Evolutionary conservation across 2,888 invertebrate species (phyloP).

Genomic region (Drosophila anomalata): DNA sequence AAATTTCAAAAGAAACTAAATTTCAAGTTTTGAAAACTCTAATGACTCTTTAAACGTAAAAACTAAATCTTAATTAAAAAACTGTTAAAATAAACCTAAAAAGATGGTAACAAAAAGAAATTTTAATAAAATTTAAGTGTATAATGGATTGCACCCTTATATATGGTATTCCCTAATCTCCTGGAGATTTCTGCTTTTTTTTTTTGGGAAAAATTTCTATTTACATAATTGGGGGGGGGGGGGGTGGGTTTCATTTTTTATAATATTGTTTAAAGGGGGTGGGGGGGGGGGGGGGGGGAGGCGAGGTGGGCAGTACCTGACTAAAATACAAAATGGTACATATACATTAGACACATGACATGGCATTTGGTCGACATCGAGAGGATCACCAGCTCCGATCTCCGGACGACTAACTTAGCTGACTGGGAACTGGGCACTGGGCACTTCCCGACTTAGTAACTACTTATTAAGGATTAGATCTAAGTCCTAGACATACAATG

Average conservation of each 20-base stretch:
- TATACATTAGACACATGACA: slow-evolving; percentile 19
- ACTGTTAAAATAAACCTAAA: neutral
- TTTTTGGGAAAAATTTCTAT: neutral
- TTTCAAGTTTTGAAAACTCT: neutral
- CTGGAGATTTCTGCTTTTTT: neutral
- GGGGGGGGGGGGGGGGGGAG: neutral
- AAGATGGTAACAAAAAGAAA: neutral
- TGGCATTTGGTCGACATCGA: slow-evolving; percentile 28
- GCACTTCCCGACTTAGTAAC: neutral
- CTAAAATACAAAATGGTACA: slow-evolving; percentile 26
- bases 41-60: neutral
- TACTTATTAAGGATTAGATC: slow-evolving; percentile 6
- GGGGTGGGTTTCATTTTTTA: slow-evolving; percentile 6
- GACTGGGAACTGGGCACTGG: slow-evolving; percentile 7
- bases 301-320: neutral
- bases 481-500: slow-evolving; percentile 10
- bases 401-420: slow-evolving; percentile 26
- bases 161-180: neutral
- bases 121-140: neutral
- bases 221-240: neutral
- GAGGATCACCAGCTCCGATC: slow-evolving; percentile 46
- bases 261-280: neutral
- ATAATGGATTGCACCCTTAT: neutral
- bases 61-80: neutral
- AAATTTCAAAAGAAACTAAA: neutral